Evolutionary conservation across 2,797 vertebrate species (phyloP).

Genomic region (Hydrocynus forskahlii): DNA sequence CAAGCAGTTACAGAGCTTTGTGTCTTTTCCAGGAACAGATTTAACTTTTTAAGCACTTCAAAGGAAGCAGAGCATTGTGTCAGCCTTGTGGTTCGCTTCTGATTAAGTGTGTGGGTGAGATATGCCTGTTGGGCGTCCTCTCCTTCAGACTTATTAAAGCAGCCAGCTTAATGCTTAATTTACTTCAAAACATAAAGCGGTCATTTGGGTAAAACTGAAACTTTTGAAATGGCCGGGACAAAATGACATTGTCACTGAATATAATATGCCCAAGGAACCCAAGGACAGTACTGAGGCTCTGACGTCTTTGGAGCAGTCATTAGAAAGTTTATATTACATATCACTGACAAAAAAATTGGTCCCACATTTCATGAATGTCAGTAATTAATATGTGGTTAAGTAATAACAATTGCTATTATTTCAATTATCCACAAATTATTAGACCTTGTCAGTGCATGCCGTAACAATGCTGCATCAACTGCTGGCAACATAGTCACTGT

Average conservation of each 20-base stretch:
- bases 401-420: no score
- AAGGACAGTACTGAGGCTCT: no score
- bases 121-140: conserved; percentile 5
- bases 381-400: no score
- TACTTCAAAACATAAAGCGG: background rate
- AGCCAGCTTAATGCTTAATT: background rate
- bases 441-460: no score
- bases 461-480: no score
- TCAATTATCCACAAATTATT: no score
- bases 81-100: conserved; percentile 2
- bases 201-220: background rate
- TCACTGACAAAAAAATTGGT: no score
- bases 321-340: no score
- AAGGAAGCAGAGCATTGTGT: conserved; percentile 13
- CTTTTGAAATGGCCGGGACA: background rate
- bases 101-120: conserved; percentile 20
- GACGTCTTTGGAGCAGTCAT: no score
- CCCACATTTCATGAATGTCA: no score
- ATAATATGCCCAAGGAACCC: background rate
- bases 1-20: background rate
- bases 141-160: conserved; percentile 26
- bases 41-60: conserved; percentile 12
- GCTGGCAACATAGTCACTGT: no score
- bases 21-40: conserved; percentile 10
- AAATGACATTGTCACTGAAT: background rate